Base-by-base conservation (phyloP, 2,888 invertebrate genomes). In the Diarsia brunnea region DNA sequence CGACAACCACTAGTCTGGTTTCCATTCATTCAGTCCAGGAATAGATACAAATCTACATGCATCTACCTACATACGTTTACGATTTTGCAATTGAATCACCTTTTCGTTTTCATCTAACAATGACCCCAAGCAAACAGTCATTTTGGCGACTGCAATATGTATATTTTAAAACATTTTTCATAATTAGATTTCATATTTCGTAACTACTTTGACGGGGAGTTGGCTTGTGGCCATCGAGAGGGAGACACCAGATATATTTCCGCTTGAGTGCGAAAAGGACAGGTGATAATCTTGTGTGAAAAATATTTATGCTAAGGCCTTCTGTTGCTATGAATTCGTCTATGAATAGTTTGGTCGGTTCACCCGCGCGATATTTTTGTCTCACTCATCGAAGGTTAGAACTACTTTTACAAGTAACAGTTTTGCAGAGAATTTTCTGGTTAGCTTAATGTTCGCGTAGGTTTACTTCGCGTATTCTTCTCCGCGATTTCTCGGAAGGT, bases 241-340 rank as follows among this genome's bases (percentile, higher is more conserved):
- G 87, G 95, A 92, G 95, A 95, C 92, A 89, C 91, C 87, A 75
- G 87, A 93, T 94, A 91, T 82, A 89, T 89, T 90, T 89, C 91
- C 90, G 90, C 90, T 84, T 90, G 92, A 92, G 96, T 94, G 92
- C 86, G 94, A 96, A 89, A 84, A 92, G 90, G 95, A 95, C 94
- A 95, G 94, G 94, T 94, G 92, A 95, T 94, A 94, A 93, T 94
- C 93, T 95, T 93, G 94, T 95, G 95, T 94, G 95, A 96, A 96
- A 96, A 96, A 96, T 96, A 96, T 96, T 95, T 95, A 95, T 95
- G 95, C 92, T 96, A 95, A 95, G 95, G 95, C 94, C 95, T 94
- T 93, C 92, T 91, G 93, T 94, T 89, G 89, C 93, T 93, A 93
- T 93, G 94, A 93, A 93, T 93, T 91, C 89, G 87, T 90, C 95